These are phyloP conservation scores for Leptopterna dolabrata DNA, from an alignment of 2,888 invertebrate species.

Conservation along the genomic window DNA sequence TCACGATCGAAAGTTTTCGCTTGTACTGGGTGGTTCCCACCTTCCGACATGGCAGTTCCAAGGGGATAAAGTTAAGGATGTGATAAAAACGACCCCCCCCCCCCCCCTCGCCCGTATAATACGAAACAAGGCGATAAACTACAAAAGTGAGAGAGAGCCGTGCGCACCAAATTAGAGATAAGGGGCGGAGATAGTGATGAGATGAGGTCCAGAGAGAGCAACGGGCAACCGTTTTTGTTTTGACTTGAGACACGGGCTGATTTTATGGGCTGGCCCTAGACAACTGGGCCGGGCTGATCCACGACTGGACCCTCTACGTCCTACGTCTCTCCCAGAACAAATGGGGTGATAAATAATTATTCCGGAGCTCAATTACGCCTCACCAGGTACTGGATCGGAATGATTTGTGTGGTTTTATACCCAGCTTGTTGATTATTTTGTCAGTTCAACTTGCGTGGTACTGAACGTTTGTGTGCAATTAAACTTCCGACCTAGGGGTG, in stretches of 20 bases:
- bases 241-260: neutral
- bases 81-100: neutral
- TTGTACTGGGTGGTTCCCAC: neutral
- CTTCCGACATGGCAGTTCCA: neutral
- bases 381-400: neutral
- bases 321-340: neutral
- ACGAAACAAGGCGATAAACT: neutral
- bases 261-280: neutral
- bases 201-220: neutral
- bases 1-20: constrained; percentile 1
- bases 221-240: neutral
- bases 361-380: neutral
- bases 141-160: neutral
- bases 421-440: too few relatives aligned
- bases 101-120: too few relatives aligned
- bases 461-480: too few relatives aligned
- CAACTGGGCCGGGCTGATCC: neutral
- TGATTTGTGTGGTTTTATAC: neutral
- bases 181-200: neutral
- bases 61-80: neutral
- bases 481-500: too few relatives aligned
- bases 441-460: too few relatives aligned
- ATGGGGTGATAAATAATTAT: neutral
- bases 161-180: constrained; percentile 17
- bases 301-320: neutral